These are phyloP conservation scores for Cheirogaleus medius DNA, from an alignment of 2,113 vertebrate species.

Conservation along the genomic window DNA sequence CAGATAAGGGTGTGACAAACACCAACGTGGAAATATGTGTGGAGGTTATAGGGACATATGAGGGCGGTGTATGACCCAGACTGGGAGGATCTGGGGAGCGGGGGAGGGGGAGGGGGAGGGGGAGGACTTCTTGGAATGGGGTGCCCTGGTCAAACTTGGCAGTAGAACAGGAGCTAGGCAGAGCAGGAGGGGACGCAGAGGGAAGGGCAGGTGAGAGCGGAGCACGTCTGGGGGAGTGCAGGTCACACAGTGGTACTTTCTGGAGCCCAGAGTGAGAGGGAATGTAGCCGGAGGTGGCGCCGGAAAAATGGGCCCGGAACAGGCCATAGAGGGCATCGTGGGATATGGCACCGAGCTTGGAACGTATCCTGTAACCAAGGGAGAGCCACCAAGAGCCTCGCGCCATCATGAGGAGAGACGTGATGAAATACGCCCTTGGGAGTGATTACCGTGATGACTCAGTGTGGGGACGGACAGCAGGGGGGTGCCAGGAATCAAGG, in stretches of 20 bases:
- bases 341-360: neutral
- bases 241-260: neutral
- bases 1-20: rapidly evolving
- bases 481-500: neutral
- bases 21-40: neutral
- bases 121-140: no score
- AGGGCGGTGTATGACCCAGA: neutral
- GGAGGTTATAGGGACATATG: rapidly evolving
- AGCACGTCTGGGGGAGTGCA: rapidly evolving
- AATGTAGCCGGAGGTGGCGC: neutral
- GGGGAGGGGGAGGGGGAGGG: neutral
- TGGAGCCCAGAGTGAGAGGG: neutral
- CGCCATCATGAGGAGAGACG: neutral
- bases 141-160: neutral
- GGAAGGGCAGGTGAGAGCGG: neutral
- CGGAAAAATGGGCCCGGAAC: neutral
- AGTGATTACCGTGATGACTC: neutral
- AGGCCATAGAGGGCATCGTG: neutral
- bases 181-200: neutral
- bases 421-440: neutral
- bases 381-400: neutral
- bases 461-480: neutral
- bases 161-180: neutral
- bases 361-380: neutral
- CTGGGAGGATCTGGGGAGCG: rapidly evolving